Conservation (phyloP, 2,888 invertebrate species). For the Tanypteryx hageni region DNA sequence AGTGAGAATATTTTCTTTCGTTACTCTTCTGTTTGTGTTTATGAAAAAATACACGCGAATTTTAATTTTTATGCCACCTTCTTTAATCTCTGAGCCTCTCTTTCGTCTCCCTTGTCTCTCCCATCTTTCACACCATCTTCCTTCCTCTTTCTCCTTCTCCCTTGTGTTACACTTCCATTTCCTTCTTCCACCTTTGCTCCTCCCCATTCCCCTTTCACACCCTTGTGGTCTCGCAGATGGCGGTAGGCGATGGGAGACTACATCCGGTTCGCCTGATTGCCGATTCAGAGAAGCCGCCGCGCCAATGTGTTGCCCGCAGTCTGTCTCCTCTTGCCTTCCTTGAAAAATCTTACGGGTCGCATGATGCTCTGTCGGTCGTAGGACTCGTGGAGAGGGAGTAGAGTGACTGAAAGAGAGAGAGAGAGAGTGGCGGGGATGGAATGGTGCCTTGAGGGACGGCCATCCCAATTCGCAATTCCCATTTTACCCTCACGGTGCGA, state of each 20-base stretch:
- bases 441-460: neutral
- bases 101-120: neutral
- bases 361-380: neutral
- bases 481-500: neutral
- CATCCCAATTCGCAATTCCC: slow-evolving; percentile 5
- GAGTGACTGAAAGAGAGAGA: neutral
- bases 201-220: slow-evolving; percentile 9
- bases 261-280: slow-evolving; percentile 56
- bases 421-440: neutral
- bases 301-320: neutral
- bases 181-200: neutral
- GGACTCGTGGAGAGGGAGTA: neutral
- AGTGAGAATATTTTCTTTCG: neutral
- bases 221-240: slow-evolving; percentile 44
- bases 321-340: neutral
- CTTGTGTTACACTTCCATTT: neutral
- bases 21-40: neutral
- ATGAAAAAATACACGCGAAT: neutral
- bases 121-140: neutral
- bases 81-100: neutral
- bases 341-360: neutral
- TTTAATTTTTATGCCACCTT: neutral
- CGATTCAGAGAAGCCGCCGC: slow-evolving; percentile 29
- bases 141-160: neutral
- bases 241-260: slow-evolving; percentile 34